Evolutionary conservation across 2,797 vertebrate species (phyloP).

Genomic region (Cryptoprocta ferox): DNA sequence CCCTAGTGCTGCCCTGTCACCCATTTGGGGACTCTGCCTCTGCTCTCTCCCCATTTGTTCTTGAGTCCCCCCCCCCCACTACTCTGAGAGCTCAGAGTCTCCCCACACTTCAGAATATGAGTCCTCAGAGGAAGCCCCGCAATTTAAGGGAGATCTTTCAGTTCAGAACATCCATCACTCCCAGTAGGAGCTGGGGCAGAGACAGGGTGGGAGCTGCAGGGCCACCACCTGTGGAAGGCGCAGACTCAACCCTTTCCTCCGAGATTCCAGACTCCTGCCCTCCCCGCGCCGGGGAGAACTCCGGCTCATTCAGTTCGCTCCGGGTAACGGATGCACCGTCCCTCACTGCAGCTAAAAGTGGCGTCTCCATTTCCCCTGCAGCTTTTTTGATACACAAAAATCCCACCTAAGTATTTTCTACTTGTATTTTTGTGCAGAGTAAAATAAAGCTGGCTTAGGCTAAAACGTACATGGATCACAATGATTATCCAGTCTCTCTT

Average conservation of each 20-base stretch:
- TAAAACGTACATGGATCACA: background rate
- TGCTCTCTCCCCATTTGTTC: background rate
- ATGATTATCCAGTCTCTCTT: background rate
- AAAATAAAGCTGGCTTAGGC: conserved; percentile 28
- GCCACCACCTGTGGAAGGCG: accelerated
- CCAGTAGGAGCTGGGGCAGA: background rate
- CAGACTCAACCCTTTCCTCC: background rate
- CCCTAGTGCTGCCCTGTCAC: background rate
- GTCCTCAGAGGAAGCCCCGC: background rate
- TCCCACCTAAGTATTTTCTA: background rate
- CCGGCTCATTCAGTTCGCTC: background rate
- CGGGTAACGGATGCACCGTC: accelerated
- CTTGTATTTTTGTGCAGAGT: conserved; percentile 31
- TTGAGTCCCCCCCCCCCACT: accelerated
- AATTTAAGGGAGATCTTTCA: background rate
- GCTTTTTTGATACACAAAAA: background rate
- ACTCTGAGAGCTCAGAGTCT: background rate
- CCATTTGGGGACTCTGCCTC: background rate
- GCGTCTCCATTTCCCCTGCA: background rate
- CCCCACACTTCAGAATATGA: background rate
- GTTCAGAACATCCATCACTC: background rate
- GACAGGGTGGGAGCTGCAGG: accelerated
- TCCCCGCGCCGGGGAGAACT: accelerated
- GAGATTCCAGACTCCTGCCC: background rate
- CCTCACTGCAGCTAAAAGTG: background rate